Evolutionary conservation across 1,140 invertebrate species (phyloP).

Genomic region (Cherax destructor): DNA sequence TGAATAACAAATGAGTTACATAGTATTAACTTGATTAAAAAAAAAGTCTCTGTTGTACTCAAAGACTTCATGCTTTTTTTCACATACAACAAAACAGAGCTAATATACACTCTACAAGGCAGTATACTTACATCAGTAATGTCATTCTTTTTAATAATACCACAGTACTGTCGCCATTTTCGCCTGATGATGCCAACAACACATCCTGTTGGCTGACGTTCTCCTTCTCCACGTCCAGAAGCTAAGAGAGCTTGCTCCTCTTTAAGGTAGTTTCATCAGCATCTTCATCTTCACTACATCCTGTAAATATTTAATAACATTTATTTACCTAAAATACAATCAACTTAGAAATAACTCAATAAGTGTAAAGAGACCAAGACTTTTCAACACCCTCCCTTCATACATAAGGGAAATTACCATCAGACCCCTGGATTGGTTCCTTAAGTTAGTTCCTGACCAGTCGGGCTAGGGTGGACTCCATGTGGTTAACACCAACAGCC

Average conservation of each 20-base stretch:
- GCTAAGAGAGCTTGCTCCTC: conserved; percentile 64
- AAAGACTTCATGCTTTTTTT: neutral
- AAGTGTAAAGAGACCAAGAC: no score
- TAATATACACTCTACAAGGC: neutral
- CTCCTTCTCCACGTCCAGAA: conserved; percentile 60
- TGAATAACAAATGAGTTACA: no score
- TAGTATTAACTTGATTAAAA: no score
- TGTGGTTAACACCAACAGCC: no score
- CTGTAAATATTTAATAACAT: neutral
- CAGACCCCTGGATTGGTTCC: no score
- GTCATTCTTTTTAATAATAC: conserved; percentile 89
- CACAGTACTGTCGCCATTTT: conserved; percentile 98
- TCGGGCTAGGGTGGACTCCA: no score
- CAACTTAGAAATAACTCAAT: no score
- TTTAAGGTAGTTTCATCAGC: conserved; percentile 71
- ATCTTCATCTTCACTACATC: conserved; percentile 66
- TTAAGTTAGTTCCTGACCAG: no score
- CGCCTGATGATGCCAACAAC: conserved; percentile 96
- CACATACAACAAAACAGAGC: neutral
- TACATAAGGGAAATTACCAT: no score
- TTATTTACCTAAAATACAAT: neutral
- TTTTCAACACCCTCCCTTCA: no score
- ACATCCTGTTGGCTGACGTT: conserved; percentile 86
- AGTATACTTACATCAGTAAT: conserved; percentile 81
- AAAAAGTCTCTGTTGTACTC: neutral